These are phyloP conservation scores for Lagopus leucura DNA, from an alignment of 2,113 vertebrate species.

Conservation along the genomic window DNA sequence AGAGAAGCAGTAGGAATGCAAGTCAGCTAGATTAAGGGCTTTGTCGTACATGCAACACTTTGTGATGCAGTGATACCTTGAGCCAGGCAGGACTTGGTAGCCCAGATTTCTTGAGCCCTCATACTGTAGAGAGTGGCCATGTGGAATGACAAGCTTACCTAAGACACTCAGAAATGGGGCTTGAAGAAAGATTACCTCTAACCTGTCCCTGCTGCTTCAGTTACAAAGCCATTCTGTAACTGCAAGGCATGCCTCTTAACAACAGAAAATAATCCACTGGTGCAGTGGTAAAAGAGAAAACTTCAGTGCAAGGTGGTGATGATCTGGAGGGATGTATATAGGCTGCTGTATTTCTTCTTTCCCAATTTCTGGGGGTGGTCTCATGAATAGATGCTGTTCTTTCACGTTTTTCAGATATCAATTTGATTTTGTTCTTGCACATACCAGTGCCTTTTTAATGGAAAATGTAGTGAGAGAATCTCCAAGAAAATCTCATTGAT, in stretches of 20 bases:
- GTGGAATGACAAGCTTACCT: neutral
- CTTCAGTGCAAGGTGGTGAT: fast-evolving
- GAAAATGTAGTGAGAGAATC: neutral
- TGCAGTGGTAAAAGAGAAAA: neutral
- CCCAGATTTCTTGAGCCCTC: neutral
- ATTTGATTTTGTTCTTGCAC: neutral
- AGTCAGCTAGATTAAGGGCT: neutral
- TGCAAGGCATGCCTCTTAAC: neutral
- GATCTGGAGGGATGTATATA: neutral
- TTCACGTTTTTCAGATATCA: neutral
- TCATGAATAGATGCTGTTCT: neutral
- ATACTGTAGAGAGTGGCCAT: neutral
- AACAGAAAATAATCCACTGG: neutral
- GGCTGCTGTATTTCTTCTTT: neutral
- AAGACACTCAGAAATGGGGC: neutral
- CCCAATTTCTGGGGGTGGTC: neutral
- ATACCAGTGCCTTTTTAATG: neutral
- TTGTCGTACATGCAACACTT: neutral
- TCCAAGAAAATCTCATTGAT: neutral
- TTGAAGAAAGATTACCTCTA: neutral
- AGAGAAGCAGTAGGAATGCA: neutral
- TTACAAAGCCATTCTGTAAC: neutral
- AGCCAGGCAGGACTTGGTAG: neutral
- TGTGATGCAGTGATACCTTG: fast-evolving
- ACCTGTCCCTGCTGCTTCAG: neutral